These are phyloP conservation scores for Arizona elegans DNA, from an alignment of 2,113 vertebrate genomes.

Conservation along the genomic window DNA sequence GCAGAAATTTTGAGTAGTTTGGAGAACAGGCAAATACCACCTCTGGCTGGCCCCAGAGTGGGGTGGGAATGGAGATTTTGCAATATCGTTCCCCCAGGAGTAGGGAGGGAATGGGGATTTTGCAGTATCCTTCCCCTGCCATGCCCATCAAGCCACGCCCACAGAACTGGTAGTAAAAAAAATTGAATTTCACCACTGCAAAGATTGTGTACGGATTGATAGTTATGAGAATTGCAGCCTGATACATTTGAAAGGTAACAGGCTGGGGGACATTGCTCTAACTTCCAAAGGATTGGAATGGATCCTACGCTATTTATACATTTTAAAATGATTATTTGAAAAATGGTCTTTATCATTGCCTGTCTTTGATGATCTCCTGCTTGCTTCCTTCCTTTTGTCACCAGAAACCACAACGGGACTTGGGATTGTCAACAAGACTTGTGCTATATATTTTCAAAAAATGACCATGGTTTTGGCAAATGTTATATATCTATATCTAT, in stretches of 20 bases:
- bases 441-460: not conserved
- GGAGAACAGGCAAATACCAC: too few species aligned
- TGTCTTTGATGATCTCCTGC: not conserved
- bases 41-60: too few species aligned
- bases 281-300: not conserved
- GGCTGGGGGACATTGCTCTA: not conserved
- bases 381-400: not conserved
- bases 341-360: not conserved
- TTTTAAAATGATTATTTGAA: not conserved
- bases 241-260: not conserved
- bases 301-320: not conserved
- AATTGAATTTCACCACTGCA: too few species aligned
- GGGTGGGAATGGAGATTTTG: too few species aligned
- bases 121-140: too few species aligned
- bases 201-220: not conserved
- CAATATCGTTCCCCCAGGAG: too few species aligned
- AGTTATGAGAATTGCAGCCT: not conserved
- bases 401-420: not conserved
- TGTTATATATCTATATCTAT: too few species aligned
- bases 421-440: not conserved
- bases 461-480: not conserved
- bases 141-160: too few species aligned
- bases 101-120: too few species aligned
- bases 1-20: too few species aligned
- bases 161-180: too few species aligned